Base-by-base conservation (phyloP, 2,888 invertebrate species). In the Litoditis marina region DNA sequence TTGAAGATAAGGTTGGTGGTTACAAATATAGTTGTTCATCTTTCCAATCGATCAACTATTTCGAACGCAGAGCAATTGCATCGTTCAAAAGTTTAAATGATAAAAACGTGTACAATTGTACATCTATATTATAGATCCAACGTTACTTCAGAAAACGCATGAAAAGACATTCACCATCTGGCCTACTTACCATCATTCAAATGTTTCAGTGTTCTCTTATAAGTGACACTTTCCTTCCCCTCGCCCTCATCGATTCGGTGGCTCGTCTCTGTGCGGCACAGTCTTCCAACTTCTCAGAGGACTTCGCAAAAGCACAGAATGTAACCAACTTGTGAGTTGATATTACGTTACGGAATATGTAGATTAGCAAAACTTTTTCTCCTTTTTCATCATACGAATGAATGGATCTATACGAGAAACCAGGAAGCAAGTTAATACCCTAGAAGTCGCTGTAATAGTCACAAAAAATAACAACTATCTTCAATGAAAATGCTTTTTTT, bases 1-100 rank as follows among this genome's bases (percentile, higher is more conserved):
- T 76, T 4, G 79, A 79, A 60, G 79, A 79, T 59, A 79, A 79
- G 56, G 71, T 78, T 53, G n/a, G 8, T 6, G n/a, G n/a, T 16
- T 11, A 50, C n/a, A 28, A 5, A 6, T 19, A 5, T n/a, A n/a
- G n/a, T n/a, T n/a, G n/a, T n/a, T n/a, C n/a, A n/a, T n/a, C n/a
- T n/a, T n/a, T n/a, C n/a, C n/a, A n/a, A n/a, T n/a, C n/a, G n/a
- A n/a, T n/a, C n/a, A n/a, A n/a, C n/a, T n/a, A n/a, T n/a, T n/a
- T n/a, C n/a, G n/a, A n/a, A n/a, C n/a, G n/a, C n/a, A n/a, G n/a
- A n/a, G n/a, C n/a, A n/a, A n/a, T n/a, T n/a, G n/a, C n/a, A n/a
- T n/a, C n/a, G n/a, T n/a, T n/a, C n/a, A n/a, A n/a, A n/a, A n/a
- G n/a, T n/a, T n/a, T n/a, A n/a, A n/a, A n/a, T n/a, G n/a, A n/a